These are phyloP conservation scores for Heliconius congener DNA, from an alignment of 1,140 invertebrate species.

Conservation along the genomic window DNA sequence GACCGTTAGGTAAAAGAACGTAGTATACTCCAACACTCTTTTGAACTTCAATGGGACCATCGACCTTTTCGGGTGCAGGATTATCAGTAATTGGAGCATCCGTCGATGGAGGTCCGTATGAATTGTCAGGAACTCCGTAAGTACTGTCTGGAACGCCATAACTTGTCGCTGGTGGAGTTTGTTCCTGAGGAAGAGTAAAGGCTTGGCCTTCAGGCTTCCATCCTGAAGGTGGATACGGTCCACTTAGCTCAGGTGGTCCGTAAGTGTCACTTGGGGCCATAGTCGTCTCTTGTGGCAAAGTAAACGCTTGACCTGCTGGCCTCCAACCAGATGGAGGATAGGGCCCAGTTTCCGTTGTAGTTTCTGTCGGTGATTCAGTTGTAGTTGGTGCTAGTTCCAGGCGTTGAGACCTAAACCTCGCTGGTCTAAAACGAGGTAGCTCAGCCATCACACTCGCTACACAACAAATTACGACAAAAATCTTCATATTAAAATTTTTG, in stretches of 20 bases:
- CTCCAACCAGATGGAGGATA: constrained; percentile 75
- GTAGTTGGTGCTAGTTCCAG: constrained; percentile 65
- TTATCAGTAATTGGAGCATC: constrained; percentile 58
- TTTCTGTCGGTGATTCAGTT: constrained; percentile 55
- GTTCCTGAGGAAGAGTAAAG: constrained; percentile 61
- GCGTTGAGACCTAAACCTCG: constrained; percentile 71
- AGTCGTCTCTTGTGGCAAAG: constrained; percentile 50
- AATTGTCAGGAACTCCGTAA: constrained; percentile 49
- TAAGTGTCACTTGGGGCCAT: constrained; percentile 49
- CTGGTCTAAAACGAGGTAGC: constrained; percentile 66
- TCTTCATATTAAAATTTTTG: constrained; percentile 57
- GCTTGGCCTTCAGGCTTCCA: constrained; percentile 63
- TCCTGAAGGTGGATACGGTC: constrained; percentile 63
- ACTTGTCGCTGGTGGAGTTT: constrained; percentile 51
- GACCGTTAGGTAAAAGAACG: constrained; percentile 63
- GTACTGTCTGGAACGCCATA: constrained; percentile 67
- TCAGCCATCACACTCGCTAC: constrained; percentile 56
- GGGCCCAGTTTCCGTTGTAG: constrained; percentile 51
- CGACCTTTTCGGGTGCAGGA: constrained; percentile 60
- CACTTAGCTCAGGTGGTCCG: constrained; percentile 51
- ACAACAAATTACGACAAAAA: constrained; percentile 50
- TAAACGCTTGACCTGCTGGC: constrained; percentile 66
- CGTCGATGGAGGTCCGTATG: constrained; percentile 50
- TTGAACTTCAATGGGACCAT: constrained; percentile 65
- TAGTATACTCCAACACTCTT: constrained; percentile 68